phyloP scores from a whole-genome alignment of 2,797 vertebrate genomes.

The Lepilemur septentrionalis region DNA sequence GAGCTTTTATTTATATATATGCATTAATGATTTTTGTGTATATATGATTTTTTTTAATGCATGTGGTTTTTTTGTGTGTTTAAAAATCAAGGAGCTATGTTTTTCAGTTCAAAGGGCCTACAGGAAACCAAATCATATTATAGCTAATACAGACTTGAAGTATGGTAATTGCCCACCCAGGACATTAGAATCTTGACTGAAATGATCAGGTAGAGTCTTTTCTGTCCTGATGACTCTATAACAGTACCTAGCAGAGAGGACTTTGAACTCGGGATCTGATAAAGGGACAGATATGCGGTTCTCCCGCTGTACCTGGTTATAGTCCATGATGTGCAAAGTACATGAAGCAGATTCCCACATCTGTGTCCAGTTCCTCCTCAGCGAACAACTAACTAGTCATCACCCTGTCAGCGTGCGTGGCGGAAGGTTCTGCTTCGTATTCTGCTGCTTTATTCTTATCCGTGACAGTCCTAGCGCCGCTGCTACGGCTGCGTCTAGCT shows the following conservation, averaged over 20 bases:
- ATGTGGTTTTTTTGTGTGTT: conserved; percentile 43
- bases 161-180: not conserved
- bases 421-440: no score
- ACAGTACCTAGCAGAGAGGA: not conserved
- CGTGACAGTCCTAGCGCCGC: not conserved
- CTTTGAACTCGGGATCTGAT: not conserved
- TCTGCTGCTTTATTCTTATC: not conserved
- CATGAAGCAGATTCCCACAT: not conserved
- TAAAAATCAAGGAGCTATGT: conserved; percentile 72
- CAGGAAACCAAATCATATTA: not conserved
- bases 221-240: not conserved
- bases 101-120: not conserved
- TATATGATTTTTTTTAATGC: not conserved
- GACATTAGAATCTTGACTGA: not conserved
- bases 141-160: not conserved
- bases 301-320: not conserved
- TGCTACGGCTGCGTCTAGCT: not conserved
- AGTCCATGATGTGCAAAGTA: not conserved
- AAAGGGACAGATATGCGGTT: not conserved
- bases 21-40: no score
- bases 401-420: accelerated
- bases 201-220: not conserved
- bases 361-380: not conserved
- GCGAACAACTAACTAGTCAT: not conserved
- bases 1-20: not conserved